Conservation (phyloP, 2,888 invertebrate species). For the Trichogramma dendrolimi region DNA sequence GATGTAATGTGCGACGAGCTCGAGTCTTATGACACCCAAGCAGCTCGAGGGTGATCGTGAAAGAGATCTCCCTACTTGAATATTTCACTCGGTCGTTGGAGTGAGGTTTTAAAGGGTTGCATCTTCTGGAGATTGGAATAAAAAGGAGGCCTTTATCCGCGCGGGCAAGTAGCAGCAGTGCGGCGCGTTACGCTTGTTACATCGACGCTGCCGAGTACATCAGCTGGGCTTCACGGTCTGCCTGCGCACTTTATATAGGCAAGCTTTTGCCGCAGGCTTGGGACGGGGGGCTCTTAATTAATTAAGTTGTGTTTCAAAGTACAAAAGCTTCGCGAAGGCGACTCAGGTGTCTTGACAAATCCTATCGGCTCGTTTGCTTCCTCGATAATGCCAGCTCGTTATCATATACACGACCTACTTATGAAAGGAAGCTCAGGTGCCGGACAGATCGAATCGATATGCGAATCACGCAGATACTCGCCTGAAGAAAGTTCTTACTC, state of each 20-base stretch:
- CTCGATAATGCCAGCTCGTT: conserved; percentile 48
- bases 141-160: conserved; percentile 1
- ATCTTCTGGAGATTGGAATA: background rate
- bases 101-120: background rate
- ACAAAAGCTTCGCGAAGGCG: conserved; percentile 22
- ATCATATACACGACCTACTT: conserved; percentile 53
- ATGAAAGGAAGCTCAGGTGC: conserved; percentile 27
- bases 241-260: conserved; percentile 37
- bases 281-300: conserved; percentile 46
- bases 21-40: background rate
- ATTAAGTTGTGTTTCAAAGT: conserved; percentile 42
- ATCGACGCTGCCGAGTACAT: conserved; percentile 32
- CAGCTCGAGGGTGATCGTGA: too few relatives aligned
- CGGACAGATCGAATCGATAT: conserved; percentile 28
- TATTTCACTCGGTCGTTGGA: conserved; percentile 14
- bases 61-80: conserved; percentile 8
- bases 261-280: conserved; percentile 4
- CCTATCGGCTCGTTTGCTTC: conserved; percentile 31
- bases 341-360: conserved; percentile 50
- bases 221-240: conserved; percentile 42
- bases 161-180: background rate
- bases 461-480: conserved; percentile 23
- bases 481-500: background rate
- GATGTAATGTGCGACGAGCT: too few relatives aligned
- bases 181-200: conserved; percentile 16